Evolutionary conservation across 2,797 vertebrate genomes (phyloP).

Genomic region (Sebastes umbrosus): DNA sequence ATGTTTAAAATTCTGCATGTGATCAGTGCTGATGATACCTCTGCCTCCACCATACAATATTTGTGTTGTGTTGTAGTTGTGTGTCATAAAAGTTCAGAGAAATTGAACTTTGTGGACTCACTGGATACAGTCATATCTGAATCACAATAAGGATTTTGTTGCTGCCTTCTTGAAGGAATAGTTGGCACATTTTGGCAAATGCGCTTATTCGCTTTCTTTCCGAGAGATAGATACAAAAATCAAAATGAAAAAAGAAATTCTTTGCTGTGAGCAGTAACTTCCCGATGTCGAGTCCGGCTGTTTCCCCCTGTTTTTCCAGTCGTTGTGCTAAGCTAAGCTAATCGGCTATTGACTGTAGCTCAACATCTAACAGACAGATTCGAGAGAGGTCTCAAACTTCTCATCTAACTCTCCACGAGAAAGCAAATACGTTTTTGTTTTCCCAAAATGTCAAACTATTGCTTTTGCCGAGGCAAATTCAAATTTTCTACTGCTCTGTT

Average conservation of each 20-base stretch:
- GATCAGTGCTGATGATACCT: background rate
- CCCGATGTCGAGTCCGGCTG: background rate
- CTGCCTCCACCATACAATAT: background rate
- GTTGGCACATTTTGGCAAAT: background rate
- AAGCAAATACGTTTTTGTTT: background rate
- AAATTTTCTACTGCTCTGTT: background rate
- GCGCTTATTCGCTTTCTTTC: background rate
- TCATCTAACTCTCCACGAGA: background rate
- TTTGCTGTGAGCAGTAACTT: background rate
- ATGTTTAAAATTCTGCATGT: background rate
- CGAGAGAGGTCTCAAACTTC: background rate
- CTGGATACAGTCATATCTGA: no score
- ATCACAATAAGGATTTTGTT: background rate
- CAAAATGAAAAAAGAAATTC: background rate
- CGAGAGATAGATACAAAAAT: background rate
- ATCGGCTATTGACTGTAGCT: background rate
- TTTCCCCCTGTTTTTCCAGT: background rate
- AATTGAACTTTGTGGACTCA: background rate
- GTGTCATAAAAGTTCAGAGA: background rate
- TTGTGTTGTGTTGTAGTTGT: background rate
- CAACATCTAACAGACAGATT: background rate
- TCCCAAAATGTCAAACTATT: background rate
- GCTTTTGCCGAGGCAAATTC: background rate
- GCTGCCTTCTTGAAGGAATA: background rate
- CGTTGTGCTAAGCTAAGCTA: background rate